phyloP scores from a whole-genome alignment of 2,888 invertebrate species.

The Silvanus unidentatus region DNA sequence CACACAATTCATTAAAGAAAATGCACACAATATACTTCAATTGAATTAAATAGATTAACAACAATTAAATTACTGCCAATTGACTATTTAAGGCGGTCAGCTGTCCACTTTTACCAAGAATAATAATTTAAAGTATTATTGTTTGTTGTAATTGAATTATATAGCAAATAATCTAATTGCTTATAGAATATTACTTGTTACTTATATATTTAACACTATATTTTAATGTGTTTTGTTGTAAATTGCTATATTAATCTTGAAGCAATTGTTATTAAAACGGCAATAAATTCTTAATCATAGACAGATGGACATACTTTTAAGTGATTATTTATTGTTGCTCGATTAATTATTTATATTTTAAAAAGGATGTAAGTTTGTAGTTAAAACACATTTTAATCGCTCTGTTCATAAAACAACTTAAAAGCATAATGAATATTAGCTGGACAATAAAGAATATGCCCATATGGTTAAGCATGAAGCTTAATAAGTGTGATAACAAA shows the following conservation, averaged over 20 bases:
- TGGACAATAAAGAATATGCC: no score
- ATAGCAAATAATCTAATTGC: conserved; percentile 12
- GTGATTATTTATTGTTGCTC: no score
- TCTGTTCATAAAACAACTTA: no score
- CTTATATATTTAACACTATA: not conserved
- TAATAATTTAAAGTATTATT: conserved; percentile 20
- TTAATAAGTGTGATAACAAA: no score
- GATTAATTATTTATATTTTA: no score
- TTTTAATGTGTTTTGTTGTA: not conserved
- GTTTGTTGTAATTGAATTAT: conserved; percentile 22
- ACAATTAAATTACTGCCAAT: conserved; percentile 28
- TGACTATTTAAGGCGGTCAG: conserved; percentile 20
- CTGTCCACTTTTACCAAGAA: conserved; percentile 9
- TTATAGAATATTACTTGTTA: not conserved
- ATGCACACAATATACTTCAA: conserved; percentile 18
- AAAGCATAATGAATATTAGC: no score
- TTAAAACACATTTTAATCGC: no score
- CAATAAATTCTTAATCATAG: no score
- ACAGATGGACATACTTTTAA: no score
- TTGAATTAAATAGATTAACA: conserved; percentile 23
- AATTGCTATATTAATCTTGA: not conserved
- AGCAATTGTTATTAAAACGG: no score
- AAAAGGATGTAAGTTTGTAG: no score
- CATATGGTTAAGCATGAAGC: no score
- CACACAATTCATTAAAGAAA: conserved; percentile 10